phyloP scores from a whole-genome alignment of 2,888 invertebrate genomes.

The Cylindroiulus punctatus region DNA sequence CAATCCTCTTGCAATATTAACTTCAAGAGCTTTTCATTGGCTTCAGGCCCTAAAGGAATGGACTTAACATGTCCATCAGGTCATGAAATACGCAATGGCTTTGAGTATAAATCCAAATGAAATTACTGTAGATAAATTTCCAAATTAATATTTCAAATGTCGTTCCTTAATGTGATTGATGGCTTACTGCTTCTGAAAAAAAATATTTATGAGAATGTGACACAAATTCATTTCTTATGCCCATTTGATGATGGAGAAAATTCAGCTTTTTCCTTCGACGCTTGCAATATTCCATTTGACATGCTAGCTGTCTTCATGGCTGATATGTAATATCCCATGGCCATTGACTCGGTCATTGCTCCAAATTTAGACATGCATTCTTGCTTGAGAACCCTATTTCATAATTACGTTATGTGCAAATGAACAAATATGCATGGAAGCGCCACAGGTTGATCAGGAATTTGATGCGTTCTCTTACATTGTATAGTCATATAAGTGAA shows the following conservation, averaged over 20 bases:
- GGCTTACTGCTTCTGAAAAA: not conserved
- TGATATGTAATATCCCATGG: not conserved
- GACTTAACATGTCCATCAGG: not conserved
- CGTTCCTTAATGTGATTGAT: not conserved
- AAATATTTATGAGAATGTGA: not conserved
- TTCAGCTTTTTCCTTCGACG: not conserved
- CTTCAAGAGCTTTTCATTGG: not conserved
- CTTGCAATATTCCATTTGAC: not conserved
- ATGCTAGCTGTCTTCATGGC: not conserved
- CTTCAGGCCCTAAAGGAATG: not conserved
- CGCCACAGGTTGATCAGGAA: not conserved
- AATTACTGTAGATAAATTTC: not conserved
- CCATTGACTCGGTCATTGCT: slow-evolving; percentile 47
- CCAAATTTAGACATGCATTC: not conserved
- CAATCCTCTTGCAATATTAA: not conserved
- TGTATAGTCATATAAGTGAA: not conserved
- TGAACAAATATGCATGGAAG: not conserved
- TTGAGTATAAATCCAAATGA: not conserved
- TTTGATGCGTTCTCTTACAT: not conserved
- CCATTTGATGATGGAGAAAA: not conserved
- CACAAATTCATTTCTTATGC: not conserved
- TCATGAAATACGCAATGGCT: not conserved
- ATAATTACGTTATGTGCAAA: slow-evolving; percentile 28
- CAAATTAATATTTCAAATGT: not conserved
- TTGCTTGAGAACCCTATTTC: not conserved